These are phyloP conservation scores for Pterophyllum scalare DNA, from an alignment of 2,113 vertebrate genomes.

Conservation along the genomic window DNA sequence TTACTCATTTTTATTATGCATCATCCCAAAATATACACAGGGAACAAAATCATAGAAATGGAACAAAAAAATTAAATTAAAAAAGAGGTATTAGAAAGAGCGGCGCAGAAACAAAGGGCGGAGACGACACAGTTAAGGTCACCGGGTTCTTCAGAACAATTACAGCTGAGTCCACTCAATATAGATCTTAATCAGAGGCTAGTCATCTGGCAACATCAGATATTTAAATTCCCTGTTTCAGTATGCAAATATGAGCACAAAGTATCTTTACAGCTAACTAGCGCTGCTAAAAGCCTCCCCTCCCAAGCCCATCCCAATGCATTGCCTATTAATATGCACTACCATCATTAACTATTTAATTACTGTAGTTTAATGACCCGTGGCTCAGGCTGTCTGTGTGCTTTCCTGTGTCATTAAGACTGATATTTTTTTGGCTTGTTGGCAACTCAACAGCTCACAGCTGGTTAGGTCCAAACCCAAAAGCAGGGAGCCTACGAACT, in stretches of 20 bases:
- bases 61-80: conserved; percentile 14
- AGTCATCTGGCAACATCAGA: not conserved
- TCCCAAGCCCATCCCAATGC: conserved; percentile 14
- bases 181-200: not conserved
- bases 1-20: conserved; percentile 34
- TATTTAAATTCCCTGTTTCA: not conserved
- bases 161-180: not conserved
- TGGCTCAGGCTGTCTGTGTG: conserved; percentile 16
- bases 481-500: not conserved
- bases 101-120: conserved; percentile 33
- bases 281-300: conserved; percentile 2
- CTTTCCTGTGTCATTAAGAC: conserved; percentile 14
- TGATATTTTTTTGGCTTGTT: not conserved
- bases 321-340: conserved; percentile 21
- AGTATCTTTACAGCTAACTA: not conserved
- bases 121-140: conserved; percentile 11
- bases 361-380: conserved; percentile 16
- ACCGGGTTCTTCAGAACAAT: conserved; percentile 18
- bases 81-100: conserved; percentile 1
- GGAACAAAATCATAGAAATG: conserved; percentile 33
- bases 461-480: not conserved
- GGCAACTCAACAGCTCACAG: conserved; percentile 12
- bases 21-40: not conserved
- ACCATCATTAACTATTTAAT: conserved; percentile 46
- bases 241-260: not conserved